phyloP scores from a whole-genome alignment of 2,113 vertebrate genomes.

The Lota lota region DNA sequence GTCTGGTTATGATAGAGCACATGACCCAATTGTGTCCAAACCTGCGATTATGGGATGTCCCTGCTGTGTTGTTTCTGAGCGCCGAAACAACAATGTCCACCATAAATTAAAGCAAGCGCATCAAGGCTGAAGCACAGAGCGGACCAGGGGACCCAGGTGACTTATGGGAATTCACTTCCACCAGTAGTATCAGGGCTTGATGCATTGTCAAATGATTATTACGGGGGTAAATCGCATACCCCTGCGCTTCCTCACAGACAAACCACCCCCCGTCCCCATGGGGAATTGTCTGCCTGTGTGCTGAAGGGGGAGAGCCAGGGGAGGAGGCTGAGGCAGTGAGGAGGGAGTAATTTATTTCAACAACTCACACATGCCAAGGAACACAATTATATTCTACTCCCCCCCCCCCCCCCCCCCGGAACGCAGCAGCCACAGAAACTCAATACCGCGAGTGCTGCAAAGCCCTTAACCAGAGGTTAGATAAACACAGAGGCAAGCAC shows the following conservation, averaged over 20 bases:
- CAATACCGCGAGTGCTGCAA: constrained; percentile 61
- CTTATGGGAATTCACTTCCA: constrained; percentile 54
- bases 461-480: constrained; percentile 74
- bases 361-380: constrained; percentile 66
- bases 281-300: constrained; percentile 61
- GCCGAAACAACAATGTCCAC: too few species aligned
- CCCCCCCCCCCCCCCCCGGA: constrained; percentile 39
- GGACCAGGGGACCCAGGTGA: constrained; percentile 52
- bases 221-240: constrained; percentile 67
- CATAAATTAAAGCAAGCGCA: too few species aligned
- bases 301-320: constrained; percentile 29
- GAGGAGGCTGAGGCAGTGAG: constrained; percentile 34
- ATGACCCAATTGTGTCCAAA: background rate
- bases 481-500: constrained; percentile 60
- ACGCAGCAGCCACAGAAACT: constrained; percentile 52
- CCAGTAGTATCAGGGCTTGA: constrained; percentile 51
- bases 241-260: constrained; percentile 57
- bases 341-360: constrained; percentile 73
- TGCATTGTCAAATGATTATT: constrained; percentile 72
- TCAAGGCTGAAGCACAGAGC: constrained; percentile 14
- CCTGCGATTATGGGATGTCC: background rate
- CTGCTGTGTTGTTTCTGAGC: background rate
- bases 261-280: constrained; percentile 22
- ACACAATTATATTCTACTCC: constrained; percentile 71
- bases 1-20: background rate